Conservation (phyloP, 2,888 invertebrate genomes). For the Miltochrista miniata region DNA sequence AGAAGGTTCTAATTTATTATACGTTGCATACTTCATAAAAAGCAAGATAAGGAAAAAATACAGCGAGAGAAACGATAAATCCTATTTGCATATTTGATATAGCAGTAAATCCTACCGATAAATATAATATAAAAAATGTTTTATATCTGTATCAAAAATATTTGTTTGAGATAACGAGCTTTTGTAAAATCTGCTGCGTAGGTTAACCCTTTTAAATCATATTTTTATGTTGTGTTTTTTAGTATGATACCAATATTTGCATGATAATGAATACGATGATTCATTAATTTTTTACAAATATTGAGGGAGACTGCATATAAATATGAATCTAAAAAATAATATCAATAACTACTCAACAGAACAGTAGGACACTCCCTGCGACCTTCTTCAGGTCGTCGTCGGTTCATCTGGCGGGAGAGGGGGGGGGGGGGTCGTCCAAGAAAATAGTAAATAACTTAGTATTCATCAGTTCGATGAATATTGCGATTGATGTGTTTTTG, state of each 20-base stretch:
- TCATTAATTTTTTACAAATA: too few species aligned
- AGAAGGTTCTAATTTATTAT: neutral
- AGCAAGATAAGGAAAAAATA: neutral
- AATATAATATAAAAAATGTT: neutral
- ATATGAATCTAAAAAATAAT: too few species aligned
- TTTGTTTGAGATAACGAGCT: neutral
- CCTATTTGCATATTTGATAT: conserved; percentile 1
- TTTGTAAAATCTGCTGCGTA: neutral
- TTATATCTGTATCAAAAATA: neutral
- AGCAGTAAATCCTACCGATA: neutral
- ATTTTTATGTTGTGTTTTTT: neutral
- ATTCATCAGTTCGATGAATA: too few species aligned
- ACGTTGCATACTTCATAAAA: conserved; percentile 1
- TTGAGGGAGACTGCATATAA: too few species aligned
- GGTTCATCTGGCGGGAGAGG: too few species aligned
- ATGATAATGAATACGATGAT: too few species aligned
- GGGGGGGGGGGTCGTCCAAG: too few species aligned
- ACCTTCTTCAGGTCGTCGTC: too few species aligned
- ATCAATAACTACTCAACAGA: too few species aligned
- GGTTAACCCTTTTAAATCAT: neutral
- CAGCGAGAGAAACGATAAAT: conserved; percentile 1
- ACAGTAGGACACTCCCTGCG: too few species aligned
- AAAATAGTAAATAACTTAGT: too few species aligned
- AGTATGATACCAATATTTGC: neutral
- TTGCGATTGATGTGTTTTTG: too few species aligned